These are phyloP conservation scores for Hybognathus amarus DNA, from an alignment of 2,797 vertebrate genomes.

Conservation along the genomic window DNA sequence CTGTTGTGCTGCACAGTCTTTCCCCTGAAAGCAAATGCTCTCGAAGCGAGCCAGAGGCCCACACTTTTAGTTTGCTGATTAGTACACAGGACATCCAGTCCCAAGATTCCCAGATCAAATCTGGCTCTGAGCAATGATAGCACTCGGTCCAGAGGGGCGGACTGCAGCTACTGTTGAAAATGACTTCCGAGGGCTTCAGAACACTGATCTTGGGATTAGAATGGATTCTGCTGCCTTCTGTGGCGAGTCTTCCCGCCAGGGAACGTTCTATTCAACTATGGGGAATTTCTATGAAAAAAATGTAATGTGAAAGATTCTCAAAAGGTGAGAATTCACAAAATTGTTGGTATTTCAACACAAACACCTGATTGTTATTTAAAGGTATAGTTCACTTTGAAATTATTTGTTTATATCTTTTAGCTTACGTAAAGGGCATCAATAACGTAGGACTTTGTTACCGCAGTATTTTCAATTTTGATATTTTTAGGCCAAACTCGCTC, in stretches of 20 bases:
- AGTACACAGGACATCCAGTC: conserved; percentile 40
- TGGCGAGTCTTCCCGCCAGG: background rate
- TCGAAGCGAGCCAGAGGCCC: conserved; percentile 7
- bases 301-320: background rate
- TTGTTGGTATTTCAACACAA: background rate
- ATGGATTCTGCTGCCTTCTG: background rate
- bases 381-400: no score
- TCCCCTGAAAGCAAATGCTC: conserved; percentile 34
- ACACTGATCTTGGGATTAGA: conserved; percentile 23
- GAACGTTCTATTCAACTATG: background rate
- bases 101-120: conserved; percentile 42
- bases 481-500: no score
- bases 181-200: conserved; percentile 35
- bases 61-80: conserved; percentile 44
- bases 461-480: no score
- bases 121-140: conserved; percentile 33
- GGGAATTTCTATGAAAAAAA: background rate
- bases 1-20: conserved; percentile 14
- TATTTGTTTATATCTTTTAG: no score
- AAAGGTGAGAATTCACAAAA: background rate
- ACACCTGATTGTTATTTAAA: background rate
- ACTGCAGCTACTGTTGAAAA: conserved; percentile 25
- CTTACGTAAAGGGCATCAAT: no score
- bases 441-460: no score
- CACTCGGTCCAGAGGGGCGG: conserved; percentile 13